These are phyloP conservation scores for Oryctolagus cuniculus DNA, from an alignment of 2,113 vertebrate genomes.

Conservation along the genomic window DNA sequence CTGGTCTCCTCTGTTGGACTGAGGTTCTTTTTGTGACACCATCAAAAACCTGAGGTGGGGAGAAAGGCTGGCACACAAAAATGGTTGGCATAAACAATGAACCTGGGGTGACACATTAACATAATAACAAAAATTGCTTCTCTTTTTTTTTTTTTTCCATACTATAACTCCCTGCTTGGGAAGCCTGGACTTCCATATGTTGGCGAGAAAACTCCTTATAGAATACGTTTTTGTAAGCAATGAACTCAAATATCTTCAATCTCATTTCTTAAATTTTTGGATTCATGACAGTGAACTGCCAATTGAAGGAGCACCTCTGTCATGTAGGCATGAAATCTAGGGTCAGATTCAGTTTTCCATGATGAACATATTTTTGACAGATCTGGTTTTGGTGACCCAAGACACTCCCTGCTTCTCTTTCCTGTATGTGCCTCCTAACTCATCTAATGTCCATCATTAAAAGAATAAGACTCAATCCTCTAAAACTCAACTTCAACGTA, in stretches of 20 bases:
- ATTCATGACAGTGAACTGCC: neutral
- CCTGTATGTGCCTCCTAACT: neutral
- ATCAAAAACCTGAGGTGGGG: neutral
- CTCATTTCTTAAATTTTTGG: neutral
- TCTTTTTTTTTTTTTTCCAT: slow-evolving; percentile 66
- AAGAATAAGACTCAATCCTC: neutral
- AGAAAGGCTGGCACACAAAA: slow-evolving; percentile 60
- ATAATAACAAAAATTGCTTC: slow-evolving; percentile 69
- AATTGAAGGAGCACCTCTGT: neutral
- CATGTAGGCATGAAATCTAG: neutral
- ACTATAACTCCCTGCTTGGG: slow-evolving; percentile 47
- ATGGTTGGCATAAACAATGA: slow-evolving; percentile 23
- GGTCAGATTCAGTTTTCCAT: neutral
- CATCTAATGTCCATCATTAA: neutral
- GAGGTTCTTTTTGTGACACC: neutral
- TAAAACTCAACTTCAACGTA: neutral
- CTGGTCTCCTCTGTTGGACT: neutral
- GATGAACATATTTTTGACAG: neutral
- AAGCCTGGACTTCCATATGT: slow-evolving; percentile 50
- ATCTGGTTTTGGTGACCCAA: neutral
- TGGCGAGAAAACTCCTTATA: slow-evolving; percentile 17
- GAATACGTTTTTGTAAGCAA: slow-evolving; percentile 68
- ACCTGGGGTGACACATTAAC: neutral
- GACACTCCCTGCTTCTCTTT: neutral
- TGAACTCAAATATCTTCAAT: slow-evolving; percentile 59